phyloP scores from a whole-genome alignment of 1,140 invertebrate genomes.

The Hesperophylax magnus region DNA sequence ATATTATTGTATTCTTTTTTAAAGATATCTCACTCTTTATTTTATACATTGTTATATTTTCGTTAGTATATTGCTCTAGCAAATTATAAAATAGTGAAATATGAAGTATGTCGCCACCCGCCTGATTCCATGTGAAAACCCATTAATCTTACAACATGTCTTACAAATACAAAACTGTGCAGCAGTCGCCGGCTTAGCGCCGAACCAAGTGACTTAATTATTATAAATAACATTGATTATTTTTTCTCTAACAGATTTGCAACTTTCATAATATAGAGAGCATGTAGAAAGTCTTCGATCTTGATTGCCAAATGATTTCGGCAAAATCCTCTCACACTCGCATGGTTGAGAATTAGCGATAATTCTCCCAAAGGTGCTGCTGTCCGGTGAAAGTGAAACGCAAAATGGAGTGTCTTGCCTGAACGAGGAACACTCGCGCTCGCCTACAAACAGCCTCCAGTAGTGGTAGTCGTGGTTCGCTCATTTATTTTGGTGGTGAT shows the following conservation, averaged over 20 bases:
- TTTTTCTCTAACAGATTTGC: slow-evolving; percentile 25
- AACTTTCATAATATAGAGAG: slow-evolving; percentile 27
- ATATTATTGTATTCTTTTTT: background rate
- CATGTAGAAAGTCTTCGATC: slow-evolving; percentile 28
- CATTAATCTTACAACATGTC: background rate
- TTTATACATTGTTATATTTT: background rate
- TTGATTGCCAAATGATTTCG: slow-evolving; percentile 22
- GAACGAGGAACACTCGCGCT: no score
- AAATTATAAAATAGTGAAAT: background rate
- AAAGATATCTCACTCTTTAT: no score
- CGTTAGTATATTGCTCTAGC: slow-evolving; percentile 23
- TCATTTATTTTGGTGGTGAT: background rate
- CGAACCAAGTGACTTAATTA: background rate
- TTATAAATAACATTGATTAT: background rate
- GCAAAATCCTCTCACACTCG: background rate
- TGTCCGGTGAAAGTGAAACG: slow-evolving; percentile 12
- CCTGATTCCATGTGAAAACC: slow-evolving; percentile 13
- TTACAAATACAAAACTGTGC: background rate
- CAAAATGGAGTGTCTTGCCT: slow-evolving; percentile 15
- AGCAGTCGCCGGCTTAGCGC: background rate
- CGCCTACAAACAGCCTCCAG: background rate
- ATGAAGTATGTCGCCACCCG: background rate
- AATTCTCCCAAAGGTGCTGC: slow-evolving; percentile 9
- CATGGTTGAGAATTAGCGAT: background rate
- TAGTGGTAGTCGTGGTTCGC: background rate